Percentiles rank a stretch among this genome's conserved stretches.
Evolutionary conservation across 2,888 invertebrate species (phyloP).

Genomic region (Melieria crassipennis): DNA sequence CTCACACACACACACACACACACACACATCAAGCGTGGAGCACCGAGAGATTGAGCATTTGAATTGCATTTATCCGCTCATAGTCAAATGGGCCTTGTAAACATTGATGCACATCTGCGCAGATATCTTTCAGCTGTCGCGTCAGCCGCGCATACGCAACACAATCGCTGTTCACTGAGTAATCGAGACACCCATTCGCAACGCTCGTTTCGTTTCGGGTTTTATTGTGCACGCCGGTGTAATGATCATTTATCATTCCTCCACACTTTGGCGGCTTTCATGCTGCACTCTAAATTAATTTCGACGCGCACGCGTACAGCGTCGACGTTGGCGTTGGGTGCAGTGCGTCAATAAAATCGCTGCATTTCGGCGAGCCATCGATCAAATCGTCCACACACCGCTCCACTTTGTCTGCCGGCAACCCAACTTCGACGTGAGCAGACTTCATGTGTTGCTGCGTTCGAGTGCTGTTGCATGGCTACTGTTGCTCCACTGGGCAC

Average conservation of each 20-base stretch:
- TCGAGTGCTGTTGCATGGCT: no score
- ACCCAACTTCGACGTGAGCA: no score
- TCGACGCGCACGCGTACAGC: constrained; percentile 18
- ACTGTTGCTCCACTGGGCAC: no score
- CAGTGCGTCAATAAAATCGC: not conserved
- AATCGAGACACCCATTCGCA: not conserved
- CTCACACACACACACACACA: not conserved
- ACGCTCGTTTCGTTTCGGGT: no score
- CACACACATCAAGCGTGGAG: not conserved
- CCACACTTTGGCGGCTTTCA: constrained; percentile 55
- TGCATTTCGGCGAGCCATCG: no score
- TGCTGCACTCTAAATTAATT: constrained; percentile 59
- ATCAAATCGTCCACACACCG: no score
- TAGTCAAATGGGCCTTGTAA: not conserved
- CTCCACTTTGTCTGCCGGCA: no score
- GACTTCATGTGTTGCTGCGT: no score
- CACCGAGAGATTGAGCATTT: no score
- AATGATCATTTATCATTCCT: constrained; percentile 55
- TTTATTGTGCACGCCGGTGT: no score
- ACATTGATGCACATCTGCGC: not conserved
- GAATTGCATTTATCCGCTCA: no score
- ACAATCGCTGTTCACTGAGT: not conserved
- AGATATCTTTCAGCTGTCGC: not conserved
- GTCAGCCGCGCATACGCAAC: not conserved
- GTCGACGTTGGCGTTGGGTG: no score